These are phyloP conservation scores for Austrofundulus limnaeus DNA, from an alignment of 2,113 vertebrate species.

Conservation along the genomic window DNA sequence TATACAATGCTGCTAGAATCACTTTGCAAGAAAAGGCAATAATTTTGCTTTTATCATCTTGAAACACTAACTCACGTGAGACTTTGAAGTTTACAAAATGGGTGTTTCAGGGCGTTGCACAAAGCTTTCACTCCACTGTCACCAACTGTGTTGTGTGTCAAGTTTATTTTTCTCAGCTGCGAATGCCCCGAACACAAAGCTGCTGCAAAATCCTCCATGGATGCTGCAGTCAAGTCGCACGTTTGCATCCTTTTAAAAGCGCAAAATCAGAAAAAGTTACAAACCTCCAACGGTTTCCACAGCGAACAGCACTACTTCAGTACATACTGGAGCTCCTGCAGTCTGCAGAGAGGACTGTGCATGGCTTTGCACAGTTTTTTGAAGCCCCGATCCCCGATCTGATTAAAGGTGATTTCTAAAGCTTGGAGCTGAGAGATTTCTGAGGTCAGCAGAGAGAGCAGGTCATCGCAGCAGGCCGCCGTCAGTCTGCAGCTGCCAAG, in stretches of 20 bases:
- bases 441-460: constrained; percentile 58
- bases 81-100: constrained; percentile 54
- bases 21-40: too few species aligned
- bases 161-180: constrained; percentile 49
- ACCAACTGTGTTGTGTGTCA: constrained; percentile 35
- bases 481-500: constrained; percentile 53
- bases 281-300: neutral
- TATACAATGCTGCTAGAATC: too few species aligned
- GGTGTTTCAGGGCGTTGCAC: constrained; percentile 53
- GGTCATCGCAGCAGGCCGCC: constrained; percentile 45
- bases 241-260: constrained; percentile 28
- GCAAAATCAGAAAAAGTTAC: neutral
- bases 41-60: neutral
- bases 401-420: constrained; percentile 52
- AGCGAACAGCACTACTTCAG: neutral
- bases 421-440: constrained; percentile 49
- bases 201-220: constrained; percentile 59
- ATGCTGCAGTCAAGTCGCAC: constrained; percentile 40
- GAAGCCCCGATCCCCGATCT: constrained; percentile 63
- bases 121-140: constrained; percentile 54
- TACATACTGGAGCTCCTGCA: constrained; percentile 69
- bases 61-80: constrained; percentile 56
- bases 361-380: constrained; percentile 59
- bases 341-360: constrained; percentile 55
- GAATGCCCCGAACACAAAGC: constrained; percentile 58